Conservation (phyloP, 1,140 invertebrate genomes). For the Vanessa tameamea region DNA sequence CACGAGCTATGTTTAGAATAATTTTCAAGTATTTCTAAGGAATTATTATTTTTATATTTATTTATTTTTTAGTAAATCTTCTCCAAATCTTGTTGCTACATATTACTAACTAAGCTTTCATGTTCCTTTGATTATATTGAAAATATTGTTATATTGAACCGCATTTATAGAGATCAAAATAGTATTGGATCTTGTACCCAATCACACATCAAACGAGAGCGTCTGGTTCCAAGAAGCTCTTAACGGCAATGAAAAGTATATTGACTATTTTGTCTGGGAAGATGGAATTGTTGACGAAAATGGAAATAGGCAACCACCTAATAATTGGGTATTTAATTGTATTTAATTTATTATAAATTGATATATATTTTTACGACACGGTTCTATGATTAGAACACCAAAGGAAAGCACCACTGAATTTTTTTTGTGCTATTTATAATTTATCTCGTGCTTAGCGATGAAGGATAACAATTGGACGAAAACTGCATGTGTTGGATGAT, state of each 20-base stretch:
- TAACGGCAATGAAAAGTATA: constrained; percentile 82
- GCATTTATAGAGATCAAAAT: constrained; percentile 69
- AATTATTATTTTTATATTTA: background rate
- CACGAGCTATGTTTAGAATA: background rate
- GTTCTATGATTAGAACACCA: too few species aligned
- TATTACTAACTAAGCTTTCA: too few species aligned
- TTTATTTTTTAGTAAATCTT: too few species aligned
- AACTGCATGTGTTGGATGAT: background rate
- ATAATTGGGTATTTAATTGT: constrained; percentile 83
- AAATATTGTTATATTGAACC: background rate
- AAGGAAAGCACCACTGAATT: too few species aligned
- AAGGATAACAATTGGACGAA: too few species aligned
- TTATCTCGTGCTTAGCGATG: too few species aligned
- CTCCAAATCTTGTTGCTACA: too few species aligned
- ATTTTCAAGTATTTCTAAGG: background rate
- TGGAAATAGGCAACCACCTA: constrained; percentile 81
- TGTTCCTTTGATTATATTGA: background rate
- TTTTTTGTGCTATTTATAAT: too few species aligned
- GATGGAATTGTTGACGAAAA: constrained; percentile 78
- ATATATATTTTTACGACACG: too few species aligned
- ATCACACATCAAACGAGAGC: constrained; percentile 87
- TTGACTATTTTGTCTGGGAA: constrained; percentile 87
- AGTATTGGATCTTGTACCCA: constrained; percentile 86
- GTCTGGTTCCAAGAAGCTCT: constrained; percentile 86
- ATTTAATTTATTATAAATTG: background rate